Percentiles rank a stretch among this genome's conserved stretches.
Conservation (phyloP, 2,797 vertebrate genomes). For the Oreochromis mossambicus region DNA sequence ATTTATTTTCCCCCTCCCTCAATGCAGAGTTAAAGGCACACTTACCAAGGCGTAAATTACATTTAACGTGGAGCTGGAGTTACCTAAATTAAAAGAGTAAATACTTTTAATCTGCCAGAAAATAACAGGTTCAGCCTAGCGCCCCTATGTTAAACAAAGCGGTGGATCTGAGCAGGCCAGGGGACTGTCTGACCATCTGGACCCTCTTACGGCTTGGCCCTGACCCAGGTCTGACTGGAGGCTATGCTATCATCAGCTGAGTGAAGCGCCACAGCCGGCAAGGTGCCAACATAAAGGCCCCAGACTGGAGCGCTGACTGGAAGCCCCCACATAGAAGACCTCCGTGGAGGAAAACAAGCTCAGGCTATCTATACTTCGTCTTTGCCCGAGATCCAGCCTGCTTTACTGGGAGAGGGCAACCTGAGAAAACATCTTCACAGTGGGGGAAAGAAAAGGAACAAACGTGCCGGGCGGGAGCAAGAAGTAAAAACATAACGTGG, state of each 20-base stretch:
- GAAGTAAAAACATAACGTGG: constrained; percentile 60
- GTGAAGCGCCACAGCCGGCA: constrained; percentile 54
- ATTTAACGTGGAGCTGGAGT: constrained; percentile 31
- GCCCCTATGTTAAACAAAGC: constrained; percentile 46
- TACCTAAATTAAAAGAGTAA: constrained; percentile 55
- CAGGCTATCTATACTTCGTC: constrained; percentile 44
- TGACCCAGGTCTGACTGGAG: constrained; percentile 66
- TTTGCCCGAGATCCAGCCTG: constrained; percentile 13
- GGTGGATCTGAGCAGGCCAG: constrained; percentile 42
- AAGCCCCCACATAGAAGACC: constrained; percentile 59
- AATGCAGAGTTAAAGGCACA: constrained; percentile 40
- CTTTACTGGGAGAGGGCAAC: constrained; percentile 53
- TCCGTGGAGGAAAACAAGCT: constrained; percentile 54
- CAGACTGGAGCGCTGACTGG: constrained; percentile 53
- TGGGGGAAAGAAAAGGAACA: constrained; percentile 60
- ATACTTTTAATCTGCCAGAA: constrained; percentile 58
- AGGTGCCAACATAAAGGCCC: constrained; percentile 65
- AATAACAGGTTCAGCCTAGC: constrained; percentile 52
- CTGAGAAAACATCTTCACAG: constrained; percentile 63
- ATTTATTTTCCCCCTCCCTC: constrained; percentile 7
- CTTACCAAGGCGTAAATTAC: constrained; percentile 57
- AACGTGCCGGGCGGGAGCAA: constrained; percentile 44
- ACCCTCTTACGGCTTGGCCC: constrained; percentile 70
- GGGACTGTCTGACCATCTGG: constrained; percentile 67
- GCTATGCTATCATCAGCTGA: constrained; percentile 68